Percentiles rank a stretch among this genome's conserved stretches.
Evolutionary conservation across 1,140 invertebrate species (phyloP).

Genomic region (Camponotus vicinus): DNA sequence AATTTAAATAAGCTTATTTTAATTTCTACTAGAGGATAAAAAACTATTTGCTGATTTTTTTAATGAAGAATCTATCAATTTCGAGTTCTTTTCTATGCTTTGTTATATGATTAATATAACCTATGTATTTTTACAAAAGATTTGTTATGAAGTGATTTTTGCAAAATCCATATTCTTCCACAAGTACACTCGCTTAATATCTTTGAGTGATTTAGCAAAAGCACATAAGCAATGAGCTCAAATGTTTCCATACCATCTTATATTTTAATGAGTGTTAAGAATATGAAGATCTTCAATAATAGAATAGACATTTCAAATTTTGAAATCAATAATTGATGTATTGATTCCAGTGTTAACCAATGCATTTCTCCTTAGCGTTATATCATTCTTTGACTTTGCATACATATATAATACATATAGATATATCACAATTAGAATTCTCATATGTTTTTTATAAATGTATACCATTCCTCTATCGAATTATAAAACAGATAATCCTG

Average conservation of each 20-base stretch:
- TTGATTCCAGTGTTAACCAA: conserved; percentile 61
- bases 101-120: background rate
- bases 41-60: conserved; percentile 1
- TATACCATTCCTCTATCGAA: conserved; percentile 39
- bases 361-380: conserved; percentile 66
- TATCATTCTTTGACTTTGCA: conserved; percentile 45
- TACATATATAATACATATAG: conserved; percentile 56
- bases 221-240: conserved; percentile 40
- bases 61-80: conserved; percentile 23
- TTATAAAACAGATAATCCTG: conserved; percentile 32
- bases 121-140: conserved; percentile 33
- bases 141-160: conserved; percentile 23
- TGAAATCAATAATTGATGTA: conserved; percentile 47
- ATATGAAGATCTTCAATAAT: conserved; percentile 33
- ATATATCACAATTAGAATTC: conserved; percentile 51
- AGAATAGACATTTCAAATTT: conserved; percentile 46
- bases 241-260: conserved; percentile 51
- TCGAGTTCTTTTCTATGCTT: conserved; percentile 25
- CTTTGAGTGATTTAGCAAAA: conserved; percentile 54
- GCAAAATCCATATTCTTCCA: conserved; percentile 70
- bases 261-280: conserved; percentile 52
- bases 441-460: conserved; percentile 61
- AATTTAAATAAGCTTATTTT: conserved; percentile 25
- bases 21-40: background rate
- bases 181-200: conserved; percentile 55